Evolutionary conservation across 2,113 vertebrate genomes (phyloP).

Genomic region (Tauraco erythrolophus): DNA sequence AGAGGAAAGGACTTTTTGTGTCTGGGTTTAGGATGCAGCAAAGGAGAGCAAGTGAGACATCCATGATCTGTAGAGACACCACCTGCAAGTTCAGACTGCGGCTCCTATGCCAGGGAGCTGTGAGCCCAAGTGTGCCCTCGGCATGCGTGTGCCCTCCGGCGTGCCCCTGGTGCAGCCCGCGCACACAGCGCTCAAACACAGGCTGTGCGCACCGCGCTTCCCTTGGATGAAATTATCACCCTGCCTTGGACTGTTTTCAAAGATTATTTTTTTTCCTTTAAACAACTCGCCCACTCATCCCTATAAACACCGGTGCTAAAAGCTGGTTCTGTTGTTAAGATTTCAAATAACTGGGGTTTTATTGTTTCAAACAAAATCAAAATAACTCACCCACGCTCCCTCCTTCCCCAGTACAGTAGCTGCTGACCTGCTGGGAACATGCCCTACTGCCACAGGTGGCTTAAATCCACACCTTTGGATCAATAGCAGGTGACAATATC

Average conservation of each 20-base stretch:
- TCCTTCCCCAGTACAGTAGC: not conserved
- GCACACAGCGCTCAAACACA: not conserved
- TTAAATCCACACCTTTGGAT: fast-evolving
- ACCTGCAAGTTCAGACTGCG: not conserved
- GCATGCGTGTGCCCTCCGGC: not conserved
- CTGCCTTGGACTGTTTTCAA: not conserved
- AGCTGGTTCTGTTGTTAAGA: conserved; percentile 58
- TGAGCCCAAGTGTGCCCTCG: fast-evolving
- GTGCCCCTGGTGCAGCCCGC: not conserved
- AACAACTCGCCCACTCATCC: conserved; percentile 65
- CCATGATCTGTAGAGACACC: not conserved
- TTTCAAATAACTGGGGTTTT: conserved; percentile 38
- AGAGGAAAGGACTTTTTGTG: not conserved
- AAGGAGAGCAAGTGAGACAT: not conserved
- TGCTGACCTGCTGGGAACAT: not conserved
- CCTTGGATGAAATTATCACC: not conserved
- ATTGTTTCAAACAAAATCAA: conserved; percentile 67
- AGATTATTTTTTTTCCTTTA: not conserved
- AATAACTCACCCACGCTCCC: conserved; percentile 51
- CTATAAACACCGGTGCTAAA: conserved; percentile 41
- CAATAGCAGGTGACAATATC: not conserved
- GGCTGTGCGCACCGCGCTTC: not conserved
- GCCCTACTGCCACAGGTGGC: not conserved
- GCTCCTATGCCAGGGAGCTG: not conserved
- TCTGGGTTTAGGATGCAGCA: not conserved